Evolutionary conservation across 2,888 invertebrate genomes (phyloP), one percentile per base, ranked within the genome.

Genomic region (Cephus spinipes): DNA sequence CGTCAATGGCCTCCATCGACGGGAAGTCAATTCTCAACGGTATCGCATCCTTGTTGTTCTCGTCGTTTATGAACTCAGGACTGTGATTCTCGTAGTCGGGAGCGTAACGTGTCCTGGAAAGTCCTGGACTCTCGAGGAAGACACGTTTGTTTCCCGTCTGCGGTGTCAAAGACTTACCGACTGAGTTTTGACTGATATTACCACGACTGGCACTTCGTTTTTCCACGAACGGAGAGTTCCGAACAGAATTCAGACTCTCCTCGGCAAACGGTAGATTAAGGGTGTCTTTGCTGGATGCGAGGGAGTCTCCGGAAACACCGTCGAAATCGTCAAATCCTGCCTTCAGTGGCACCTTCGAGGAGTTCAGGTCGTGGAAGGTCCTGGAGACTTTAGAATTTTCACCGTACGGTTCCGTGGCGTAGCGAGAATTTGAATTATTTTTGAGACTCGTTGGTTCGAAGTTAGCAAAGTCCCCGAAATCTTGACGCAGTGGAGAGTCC

Each of bases 241-340:
- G 89, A 3, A 87, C 85, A 4, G 91, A 91, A 74, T 88, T 90
- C 3, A 89, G 81, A 77, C 88, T 89, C 73, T 90, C 91, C 83
- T 91, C 91, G 76, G 86, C 89, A 79, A 88, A 91, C 6, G 91
- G 90, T 74, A 90, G 80, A 76, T 91, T 89, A 11, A 90, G 82
- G 0, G 89, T 89, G 80, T 89, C 90, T 69, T 89, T 90, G 79
- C 89, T 90, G 12, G 91, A 91, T 35, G 85, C 85, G 3, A 89
- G 78, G 23, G 91, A 91, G 23, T 86, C 87, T 15, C 85, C 88
- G 1, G 91, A 91, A 1, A 88, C 88, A 30, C 89, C 91, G 77
- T 90, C 91, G 77, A 91, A 91, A 76, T 91, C 91, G 71, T 91
- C 91, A 81, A 91, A 91, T 15, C 88, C 90, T 11, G 91, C 91